Evolutionary conservation across 2,888 invertebrate species (phyloP).

Genomic region (Leucoptera coffeella): DNA sequence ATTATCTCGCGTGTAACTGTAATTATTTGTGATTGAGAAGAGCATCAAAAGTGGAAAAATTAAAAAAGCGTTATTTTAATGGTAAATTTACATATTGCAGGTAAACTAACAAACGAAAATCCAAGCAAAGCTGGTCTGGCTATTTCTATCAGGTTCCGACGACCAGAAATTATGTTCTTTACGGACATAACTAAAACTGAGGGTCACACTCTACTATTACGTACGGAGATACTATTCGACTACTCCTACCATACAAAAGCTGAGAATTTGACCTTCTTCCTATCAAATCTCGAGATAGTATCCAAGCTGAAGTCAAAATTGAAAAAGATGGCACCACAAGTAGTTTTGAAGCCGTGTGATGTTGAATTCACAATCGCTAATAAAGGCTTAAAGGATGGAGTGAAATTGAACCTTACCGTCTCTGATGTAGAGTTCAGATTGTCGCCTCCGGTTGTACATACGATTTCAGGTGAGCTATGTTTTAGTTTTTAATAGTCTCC

Average conservation of each 20-base stretch:
- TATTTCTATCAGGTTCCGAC: conserved; percentile 65
- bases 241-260: conserved; percentile 62
- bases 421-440: conserved; percentile 66
- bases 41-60: conserved; percentile 37
- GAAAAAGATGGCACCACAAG: conserved; percentile 47
- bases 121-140: conserved; percentile 63
- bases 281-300: conserved; percentile 37
- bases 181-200: conserved; percentile 58
- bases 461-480: conserved; percentile 48
- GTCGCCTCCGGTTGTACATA: conserved; percentile 67
- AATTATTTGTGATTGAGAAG: too few species aligned
- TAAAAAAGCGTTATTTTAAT: too few species aligned
- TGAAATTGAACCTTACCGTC: conserved; percentile 58
- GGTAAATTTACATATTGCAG: too few species aligned
- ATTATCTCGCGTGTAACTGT: too few species aligned
- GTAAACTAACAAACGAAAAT: too few species aligned
- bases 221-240: conserved; percentile 64
- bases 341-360: conserved; percentile 64
- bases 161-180: conserved; percentile 72
- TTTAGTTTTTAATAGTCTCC: neutral
- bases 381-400: conserved; percentile 58
- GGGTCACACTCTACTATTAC: conserved; percentile 59
- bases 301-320: conserved; percentile 54
- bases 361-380: conserved; percentile 60
- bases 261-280: conserved; percentile 52